Evolutionary conservation across 2,113 vertebrate species (phyloP).

Genomic region (Cynopterus brachyotis): DNA sequence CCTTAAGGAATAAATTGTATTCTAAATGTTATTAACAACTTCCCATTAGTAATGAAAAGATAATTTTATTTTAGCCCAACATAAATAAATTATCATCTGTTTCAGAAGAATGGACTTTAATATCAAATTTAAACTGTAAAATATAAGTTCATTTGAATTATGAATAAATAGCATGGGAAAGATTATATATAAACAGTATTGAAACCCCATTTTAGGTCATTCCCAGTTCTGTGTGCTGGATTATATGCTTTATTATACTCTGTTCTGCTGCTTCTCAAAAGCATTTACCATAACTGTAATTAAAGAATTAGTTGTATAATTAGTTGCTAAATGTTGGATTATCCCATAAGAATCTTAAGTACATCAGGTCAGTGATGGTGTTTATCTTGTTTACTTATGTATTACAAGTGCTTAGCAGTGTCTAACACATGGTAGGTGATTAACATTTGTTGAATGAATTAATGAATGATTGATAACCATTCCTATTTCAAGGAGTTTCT

Average conservation of each 20-base stretch:
- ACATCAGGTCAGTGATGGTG: not conserved
- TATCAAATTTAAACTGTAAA: not conserved
- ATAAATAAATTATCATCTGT: not conserved
- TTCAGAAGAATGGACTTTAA: conserved; percentile 10
- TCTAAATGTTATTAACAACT: not conserved
- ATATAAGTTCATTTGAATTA: not conserved
- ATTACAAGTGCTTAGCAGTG: not conserved
- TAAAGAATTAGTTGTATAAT: not conserved
- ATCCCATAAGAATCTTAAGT: not conserved
- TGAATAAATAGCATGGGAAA: not conserved
- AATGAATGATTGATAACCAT: not conserved
- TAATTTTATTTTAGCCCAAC: not conserved
- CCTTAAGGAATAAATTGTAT: conserved; percentile 5
- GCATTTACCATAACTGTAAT: not conserved
- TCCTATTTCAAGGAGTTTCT: not conserved
- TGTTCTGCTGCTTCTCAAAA: not conserved
- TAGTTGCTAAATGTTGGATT: not conserved
- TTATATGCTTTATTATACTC: not conserved
- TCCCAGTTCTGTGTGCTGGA: not conserved
- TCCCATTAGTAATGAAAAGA: conserved; percentile 11
- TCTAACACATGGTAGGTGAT: not conserved
- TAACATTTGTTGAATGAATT: not conserved
- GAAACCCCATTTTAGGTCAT: not conserved
- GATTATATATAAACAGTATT: not conserved
- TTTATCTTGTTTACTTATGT: not conserved